Conservation (phyloP, 2,888 invertebrate species). For the Cosmopolites sordidus region DNA sequence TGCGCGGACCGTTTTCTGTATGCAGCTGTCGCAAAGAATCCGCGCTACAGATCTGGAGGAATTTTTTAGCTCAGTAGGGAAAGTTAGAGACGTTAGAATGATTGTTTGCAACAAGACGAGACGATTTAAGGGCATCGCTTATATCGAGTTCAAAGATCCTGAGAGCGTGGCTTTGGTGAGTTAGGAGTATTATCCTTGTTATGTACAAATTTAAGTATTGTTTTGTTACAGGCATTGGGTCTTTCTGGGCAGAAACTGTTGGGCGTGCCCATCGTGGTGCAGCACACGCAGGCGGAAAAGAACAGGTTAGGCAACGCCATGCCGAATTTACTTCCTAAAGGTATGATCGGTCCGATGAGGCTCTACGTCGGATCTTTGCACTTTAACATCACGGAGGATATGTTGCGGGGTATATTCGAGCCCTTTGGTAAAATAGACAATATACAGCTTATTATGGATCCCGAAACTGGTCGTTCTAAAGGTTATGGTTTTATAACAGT, state of each 20-base stretch:
- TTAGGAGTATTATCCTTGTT: slow-evolving; percentile 30
- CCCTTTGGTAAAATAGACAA: slow-evolving; percentile 96
- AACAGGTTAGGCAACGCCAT: slow-evolving; percentile 87
- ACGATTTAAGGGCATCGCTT: slow-evolving; percentile 98
- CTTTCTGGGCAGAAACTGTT: slow-evolving; percentile 92
- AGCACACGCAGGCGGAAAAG: slow-evolving; percentile 94
- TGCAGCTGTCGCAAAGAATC: slow-evolving; percentile 94
- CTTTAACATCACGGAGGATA: slow-evolving; percentile 98
- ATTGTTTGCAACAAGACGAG: slow-evolving; percentile 99
- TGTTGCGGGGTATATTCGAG: slow-evolving; percentile 97
- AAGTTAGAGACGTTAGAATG: slow-evolving; percentile 95
- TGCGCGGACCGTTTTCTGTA: slow-evolving; percentile 97
- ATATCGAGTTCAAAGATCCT: slow-evolving; percentile 97
- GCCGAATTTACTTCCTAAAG: slow-evolving; percentile 80
- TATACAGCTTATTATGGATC: slow-evolving; percentile 93
- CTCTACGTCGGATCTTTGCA: slow-evolving; percentile 96
- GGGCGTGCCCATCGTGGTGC: slow-evolving; percentile 95
- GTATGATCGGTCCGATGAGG: slow-evolving; percentile 90
- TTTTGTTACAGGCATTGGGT: slow-evolving; percentile 74
- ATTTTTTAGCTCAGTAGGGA: slow-evolving; percentile 97
- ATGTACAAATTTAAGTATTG: no score
- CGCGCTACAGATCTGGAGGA: slow-evolving; percentile 93
- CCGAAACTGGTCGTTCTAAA: slow-evolving; percentile 90
- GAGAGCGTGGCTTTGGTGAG: slow-evolving; percentile 92
- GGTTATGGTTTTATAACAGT: slow-evolving; percentile 98